Evolutionary conservation across 2,888 invertebrate genomes (phyloP).

Genomic region (Zele albiditarsus): DNA sequence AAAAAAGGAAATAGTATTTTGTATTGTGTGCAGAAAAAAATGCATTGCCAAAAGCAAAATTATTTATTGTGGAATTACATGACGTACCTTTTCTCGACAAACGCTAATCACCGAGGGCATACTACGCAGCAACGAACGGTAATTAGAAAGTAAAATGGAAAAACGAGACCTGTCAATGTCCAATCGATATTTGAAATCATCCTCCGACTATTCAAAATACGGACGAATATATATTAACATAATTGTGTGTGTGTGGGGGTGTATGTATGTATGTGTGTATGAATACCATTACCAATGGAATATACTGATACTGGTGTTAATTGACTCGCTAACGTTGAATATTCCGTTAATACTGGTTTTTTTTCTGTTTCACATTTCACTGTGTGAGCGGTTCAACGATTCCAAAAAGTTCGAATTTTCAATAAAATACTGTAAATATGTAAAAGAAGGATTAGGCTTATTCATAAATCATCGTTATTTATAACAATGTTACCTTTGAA

Average conservation of each 20-base stretch:
- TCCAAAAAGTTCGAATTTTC: neutral
- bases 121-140: constrained; percentile 54
- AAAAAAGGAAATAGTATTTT: constrained; percentile 22
- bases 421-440: constrained; percentile 22
- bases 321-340: neutral
- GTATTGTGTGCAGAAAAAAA: constrained; percentile 25
- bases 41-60: constrained; percentile 7
- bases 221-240: constrained; percentile 9
- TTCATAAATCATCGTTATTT: neutral
- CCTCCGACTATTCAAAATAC: neutral
- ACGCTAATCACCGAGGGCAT: constrained; percentile 43
- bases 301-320: neutral
- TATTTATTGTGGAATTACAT: constrained; percentile 9
- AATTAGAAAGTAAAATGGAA: constrained; percentile 33
- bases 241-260: neutral
- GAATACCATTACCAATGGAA: neutral
- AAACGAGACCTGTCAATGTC: constrained; percentile 54
- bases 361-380: neutral
- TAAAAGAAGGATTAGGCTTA: constrained; percentile 20
- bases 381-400: no score
- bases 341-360: neutral
- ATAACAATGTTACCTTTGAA: constrained; percentile 9
- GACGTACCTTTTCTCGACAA: constrained; percentile 2
- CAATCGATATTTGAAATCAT: constrained; percentile 53
- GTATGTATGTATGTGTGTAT: neutral